These are phyloP conservation scores for Podilymbus podiceps DNA, from an alignment of 2,113 vertebrate genomes.

Conservation along the genomic window DNA sequence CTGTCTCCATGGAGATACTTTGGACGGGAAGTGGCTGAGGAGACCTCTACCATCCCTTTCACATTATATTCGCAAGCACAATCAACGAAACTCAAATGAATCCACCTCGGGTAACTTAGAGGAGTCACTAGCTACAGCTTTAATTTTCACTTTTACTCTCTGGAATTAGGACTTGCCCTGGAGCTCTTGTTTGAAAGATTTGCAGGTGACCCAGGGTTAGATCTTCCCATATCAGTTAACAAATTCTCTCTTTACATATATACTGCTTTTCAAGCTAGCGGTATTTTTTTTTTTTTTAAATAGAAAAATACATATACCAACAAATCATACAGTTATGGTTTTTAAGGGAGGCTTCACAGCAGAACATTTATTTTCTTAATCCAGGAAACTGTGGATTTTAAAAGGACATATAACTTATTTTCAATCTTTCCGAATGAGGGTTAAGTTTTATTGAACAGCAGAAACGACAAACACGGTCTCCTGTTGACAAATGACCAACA, in stretches of 20 bases:
- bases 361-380: not conserved
- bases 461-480: not conserved
- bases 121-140: conserved; percentile 66
- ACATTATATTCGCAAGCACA: conserved; percentile 71
- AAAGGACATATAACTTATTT: not conserved
- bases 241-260: conserved; percentile 88
- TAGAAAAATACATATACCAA: conserved; percentile 67
- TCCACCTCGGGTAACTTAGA: conserved; percentile 62
- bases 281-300: conserved; percentile 49
- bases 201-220: conserved; percentile 85
- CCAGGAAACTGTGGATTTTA: not conserved
- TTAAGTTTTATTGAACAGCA: not conserved
- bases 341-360: not conserved
- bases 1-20: conserved; percentile 66
- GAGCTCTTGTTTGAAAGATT: conserved; percentile 84
- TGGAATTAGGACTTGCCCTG: conserved; percentile 86
- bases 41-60: conserved; percentile 55
- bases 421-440: not conserved
- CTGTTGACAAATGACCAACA: not conserved
- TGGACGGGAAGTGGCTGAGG: conserved; percentile 10
- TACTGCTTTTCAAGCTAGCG: conserved; percentile 76
- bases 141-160: conserved; percentile 83
- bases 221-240: conserved; percentile 81
- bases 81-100: conserved; percentile 78
- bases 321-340: conserved; percentile 24